Percentiles rank a stretch among this genome's conserved stretches.
Conservation (phyloP, 1,140 invertebrate species). For the Zaprionus taronus region DNA sequence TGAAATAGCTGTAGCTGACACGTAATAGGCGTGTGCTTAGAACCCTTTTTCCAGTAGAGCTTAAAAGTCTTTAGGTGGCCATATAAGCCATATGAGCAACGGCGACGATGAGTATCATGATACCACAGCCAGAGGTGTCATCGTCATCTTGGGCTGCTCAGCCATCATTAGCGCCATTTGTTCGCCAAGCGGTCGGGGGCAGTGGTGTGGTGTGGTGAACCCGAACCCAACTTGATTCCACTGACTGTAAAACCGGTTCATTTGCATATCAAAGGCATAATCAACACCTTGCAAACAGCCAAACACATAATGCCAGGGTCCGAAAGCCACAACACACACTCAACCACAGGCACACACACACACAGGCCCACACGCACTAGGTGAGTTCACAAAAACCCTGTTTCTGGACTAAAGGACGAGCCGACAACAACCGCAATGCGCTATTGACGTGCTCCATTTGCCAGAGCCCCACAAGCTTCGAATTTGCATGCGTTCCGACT, state of each 20-base stretch:
- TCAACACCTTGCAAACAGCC: conserved; percentile 73
- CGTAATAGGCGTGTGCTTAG: conserved; percentile 53
- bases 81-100: conserved; percentile 46
- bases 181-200: conserved; percentile 12
- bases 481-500: conserved; percentile 52
- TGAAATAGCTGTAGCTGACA: conserved; percentile 52
- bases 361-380: neutral
- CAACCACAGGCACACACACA: conserved; percentile 7
- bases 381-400: conserved; percentile 32
- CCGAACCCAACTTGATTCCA: conserved; percentile 3
- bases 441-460: conserved; percentile 76
- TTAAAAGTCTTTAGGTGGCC: conserved; percentile 49
- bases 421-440: conserved; percentile 49
- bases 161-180: conserved; percentile 80
- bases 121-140: conserved; percentile 63
- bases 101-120: conserved; percentile 44
- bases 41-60: conserved; percentile 69
- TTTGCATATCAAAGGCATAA: conserved; percentile 83
- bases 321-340: conserved; percentile 38
- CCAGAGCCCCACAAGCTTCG: conserved; percentile 28
- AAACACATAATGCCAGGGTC: conserved; percentile 47
- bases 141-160: conserved; percentile 53
- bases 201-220: conserved; percentile 11
- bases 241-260: conserved; percentile 68
- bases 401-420: conserved; percentile 10